These are phyloP conservation scores for Solenopsis invicta DNA, from an alignment of 1,140 invertebrate genomes.

Conservation along the genomic window DNA sequence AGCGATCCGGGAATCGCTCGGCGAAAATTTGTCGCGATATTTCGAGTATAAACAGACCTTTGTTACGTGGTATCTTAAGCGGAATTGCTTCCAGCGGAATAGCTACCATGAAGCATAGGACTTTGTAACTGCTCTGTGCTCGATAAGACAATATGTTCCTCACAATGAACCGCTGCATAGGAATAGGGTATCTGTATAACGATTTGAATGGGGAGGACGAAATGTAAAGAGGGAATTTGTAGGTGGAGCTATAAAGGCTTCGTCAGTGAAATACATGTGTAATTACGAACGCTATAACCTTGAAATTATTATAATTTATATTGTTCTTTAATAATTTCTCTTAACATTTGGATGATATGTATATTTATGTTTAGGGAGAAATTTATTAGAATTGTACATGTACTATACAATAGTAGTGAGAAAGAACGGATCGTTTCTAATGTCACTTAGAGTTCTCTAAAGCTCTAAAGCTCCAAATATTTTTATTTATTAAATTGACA, in stretches of 20 bases:
- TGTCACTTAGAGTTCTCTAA: no score
- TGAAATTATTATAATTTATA: slow-evolving; percentile 38
- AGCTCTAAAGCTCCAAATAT: no score
- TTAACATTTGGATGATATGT: neutral
- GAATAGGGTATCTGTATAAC: slow-evolving; percentile 50
- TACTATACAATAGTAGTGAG: no score
- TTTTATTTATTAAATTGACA: neutral
- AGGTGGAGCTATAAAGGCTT: neutral
- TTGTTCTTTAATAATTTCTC: neutral
- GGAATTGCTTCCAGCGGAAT: slow-evolving; percentile 39
- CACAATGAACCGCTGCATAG: slow-evolving; percentile 12
- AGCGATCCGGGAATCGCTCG: slow-evolving; percentile 4
- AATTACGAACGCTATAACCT: neutral
- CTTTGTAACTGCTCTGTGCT: slow-evolving; percentile 52
- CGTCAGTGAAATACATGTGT: slow-evolving; percentile 27
- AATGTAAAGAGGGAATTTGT: slow-evolving; percentile 34
- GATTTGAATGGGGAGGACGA: neutral
- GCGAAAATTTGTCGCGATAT: slow-evolving; percentile 50
- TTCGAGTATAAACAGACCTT: slow-evolving; percentile 57
- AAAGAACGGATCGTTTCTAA: no score
- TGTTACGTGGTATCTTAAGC: slow-evolving; percentile 44
- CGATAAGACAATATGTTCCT: slow-evolving; percentile 58
- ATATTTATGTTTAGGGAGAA: neutral
- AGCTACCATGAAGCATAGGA: slow-evolving; percentile 26
- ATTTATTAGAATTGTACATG: no score